phyloP scores from a whole-genome alignment of 2,888 invertebrate species.

The Drosophila macrospina region DNA sequence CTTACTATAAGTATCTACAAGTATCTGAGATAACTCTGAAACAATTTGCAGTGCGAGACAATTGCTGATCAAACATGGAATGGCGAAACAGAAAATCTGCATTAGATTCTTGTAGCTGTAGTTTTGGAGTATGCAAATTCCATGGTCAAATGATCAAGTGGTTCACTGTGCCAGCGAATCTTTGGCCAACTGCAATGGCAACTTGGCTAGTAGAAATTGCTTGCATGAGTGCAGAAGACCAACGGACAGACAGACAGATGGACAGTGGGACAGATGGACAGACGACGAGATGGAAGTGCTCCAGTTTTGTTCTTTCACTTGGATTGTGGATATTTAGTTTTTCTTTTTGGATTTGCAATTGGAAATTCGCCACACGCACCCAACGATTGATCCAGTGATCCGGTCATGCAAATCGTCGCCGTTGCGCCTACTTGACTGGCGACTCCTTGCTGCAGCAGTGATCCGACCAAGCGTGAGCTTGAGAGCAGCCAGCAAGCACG shows the following conservation, averaged over 20 bases:
- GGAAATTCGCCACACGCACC: slow-evolving; percentile 67
- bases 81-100: slow-evolving; percentile 27
- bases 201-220: slow-evolving; percentile 35
- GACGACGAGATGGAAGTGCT: slow-evolving; percentile 55
- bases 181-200: slow-evolving; percentile 21
- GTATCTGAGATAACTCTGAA: neutral
- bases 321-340: neutral
- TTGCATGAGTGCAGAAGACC: slow-evolving; percentile 53
- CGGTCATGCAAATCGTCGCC: slow-evolving; percentile 76
- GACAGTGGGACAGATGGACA: slow-evolving; percentile 12
- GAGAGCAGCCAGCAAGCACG: slow-evolving; percentile 30
- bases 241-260: neutral
- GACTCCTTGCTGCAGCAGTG: slow-evolving; percentile 29
- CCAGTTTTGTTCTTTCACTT: slow-evolving; percentile 65
- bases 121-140: slow-evolving; percentile 68
- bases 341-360: slow-evolving; percentile 17
- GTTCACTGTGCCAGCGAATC: slow-evolving; percentile 79
- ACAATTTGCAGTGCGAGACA: slow-evolving; percentile 15
- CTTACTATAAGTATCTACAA: neutral
- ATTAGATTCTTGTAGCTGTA: slow-evolving; percentile 14
- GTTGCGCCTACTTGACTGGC: slow-evolving; percentile 53
- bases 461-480: slow-evolving; percentile 57
- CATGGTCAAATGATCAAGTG: slow-evolving; percentile 84
- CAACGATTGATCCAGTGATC: slow-evolving; percentile 55
- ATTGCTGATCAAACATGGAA: slow-evolving; percentile 19